Conservation (phyloP, 2,113 vertebrate species). For the Cheilinus undulatus region DNA sequence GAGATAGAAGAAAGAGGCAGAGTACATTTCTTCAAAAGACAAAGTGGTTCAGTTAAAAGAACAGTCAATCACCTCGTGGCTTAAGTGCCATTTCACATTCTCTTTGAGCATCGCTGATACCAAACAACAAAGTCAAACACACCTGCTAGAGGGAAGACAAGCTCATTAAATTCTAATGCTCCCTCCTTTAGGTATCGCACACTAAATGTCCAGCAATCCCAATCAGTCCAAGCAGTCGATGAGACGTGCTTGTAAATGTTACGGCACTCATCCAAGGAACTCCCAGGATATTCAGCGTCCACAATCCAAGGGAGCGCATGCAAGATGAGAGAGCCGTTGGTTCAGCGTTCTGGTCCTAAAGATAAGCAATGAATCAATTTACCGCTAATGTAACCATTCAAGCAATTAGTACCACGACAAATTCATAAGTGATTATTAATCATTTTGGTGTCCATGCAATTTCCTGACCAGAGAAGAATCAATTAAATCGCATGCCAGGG, state of each 20-base stretch:
- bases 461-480: conserved; percentile 33
- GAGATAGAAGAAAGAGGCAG: neutral
- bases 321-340: conserved; percentile 16
- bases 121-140: conserved; percentile 31
- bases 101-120: conserved; percentile 3
- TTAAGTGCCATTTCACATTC: conserved; percentile 6
- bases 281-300: conserved; percentile 23
- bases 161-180: conserved; percentile 65
- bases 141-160: conserved; percentile 24
- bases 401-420: conserved; percentile 70
- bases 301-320: neutral
- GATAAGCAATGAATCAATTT: conserved; percentile 70
- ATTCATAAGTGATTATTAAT: conserved; percentile 65
- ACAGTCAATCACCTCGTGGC: conserved; percentile 32
- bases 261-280: conserved; percentile 29
- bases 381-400: conserved; percentile 57
- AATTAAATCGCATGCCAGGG: neutral
- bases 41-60: conserved; percentile 29
- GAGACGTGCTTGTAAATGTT: conserved; percentile 50
- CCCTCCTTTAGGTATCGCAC: conserved; percentile 18
- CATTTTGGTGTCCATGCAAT: conserved; percentile 44
- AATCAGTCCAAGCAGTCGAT: conserved; percentile 48
- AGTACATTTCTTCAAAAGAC: conserved; percentile 23
- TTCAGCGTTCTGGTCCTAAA: neutral
- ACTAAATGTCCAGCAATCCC: conserved; percentile 59